Evolutionary conservation across 1,140 invertebrate species (phyloP).

Genomic region (Coenobita brevimanus): DNA sequence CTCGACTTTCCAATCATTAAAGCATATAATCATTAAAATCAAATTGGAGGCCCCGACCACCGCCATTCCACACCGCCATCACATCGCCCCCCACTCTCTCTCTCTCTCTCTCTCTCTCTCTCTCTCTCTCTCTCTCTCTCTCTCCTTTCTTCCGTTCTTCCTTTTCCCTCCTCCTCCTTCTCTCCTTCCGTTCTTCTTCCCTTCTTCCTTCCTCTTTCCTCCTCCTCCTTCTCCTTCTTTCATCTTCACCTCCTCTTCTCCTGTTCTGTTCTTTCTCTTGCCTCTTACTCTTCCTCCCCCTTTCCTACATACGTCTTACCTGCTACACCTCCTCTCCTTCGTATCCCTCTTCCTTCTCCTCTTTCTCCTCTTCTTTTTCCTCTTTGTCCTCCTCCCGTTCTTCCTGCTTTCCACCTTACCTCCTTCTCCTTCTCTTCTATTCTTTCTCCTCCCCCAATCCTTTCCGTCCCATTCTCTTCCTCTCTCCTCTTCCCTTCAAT

Average conservation of each 20-base stretch:
- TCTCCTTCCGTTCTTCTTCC: too few species aligned
- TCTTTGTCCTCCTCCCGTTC: background rate
- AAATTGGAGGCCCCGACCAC: constrained; percentile 4
- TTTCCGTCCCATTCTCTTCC: background rate
- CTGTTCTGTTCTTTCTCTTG: background rate
- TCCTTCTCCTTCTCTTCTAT: background rate
- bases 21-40: constrained; percentile 39
- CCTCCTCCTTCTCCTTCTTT: background rate
- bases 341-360: background rate
- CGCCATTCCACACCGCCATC: constrained; percentile 23
- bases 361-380: background rate
- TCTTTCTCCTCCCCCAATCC: background rate
- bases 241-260: background rate
- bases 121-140: background rate
- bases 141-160: background rate
- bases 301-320: too few species aligned
- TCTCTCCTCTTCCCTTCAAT: too few species aligned
- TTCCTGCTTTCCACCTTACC: background rate
- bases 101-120: background rate
- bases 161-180: too few species aligned
- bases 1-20: constrained; percentile 27
- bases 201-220: background rate
- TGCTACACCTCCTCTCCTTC: background rate
- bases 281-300: too few species aligned
- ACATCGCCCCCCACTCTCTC: too few species aligned